Conservation (phyloP, 2,888 invertebrate species). For the Lepidochitona cinerea region DNA sequence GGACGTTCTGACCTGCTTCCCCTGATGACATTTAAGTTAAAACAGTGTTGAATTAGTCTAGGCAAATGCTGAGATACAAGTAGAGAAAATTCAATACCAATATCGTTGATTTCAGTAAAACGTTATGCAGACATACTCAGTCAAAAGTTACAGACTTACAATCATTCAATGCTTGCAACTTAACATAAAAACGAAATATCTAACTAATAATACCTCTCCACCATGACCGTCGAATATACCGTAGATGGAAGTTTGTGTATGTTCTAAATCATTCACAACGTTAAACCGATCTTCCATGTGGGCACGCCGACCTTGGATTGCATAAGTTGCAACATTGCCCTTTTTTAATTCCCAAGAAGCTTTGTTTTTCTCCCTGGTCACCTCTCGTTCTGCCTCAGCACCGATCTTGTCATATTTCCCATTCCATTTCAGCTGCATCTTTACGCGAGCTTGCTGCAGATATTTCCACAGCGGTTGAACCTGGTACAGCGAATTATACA, state of each 20-base stretch:
- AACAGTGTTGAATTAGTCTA: no score
- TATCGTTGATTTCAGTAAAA: no score
- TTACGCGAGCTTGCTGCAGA: constrained; percentile 33
- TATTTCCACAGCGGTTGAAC: constrained; percentile 48
- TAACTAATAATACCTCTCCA: constrained; percentile 78
- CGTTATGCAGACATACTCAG: no score
- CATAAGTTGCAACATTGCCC: constrained; percentile 86
- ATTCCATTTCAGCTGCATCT: constrained; percentile 32
- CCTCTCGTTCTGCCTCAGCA: not conserved
- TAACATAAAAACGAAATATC: not conserved
- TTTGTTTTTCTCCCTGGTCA: constrained; percentile 33
- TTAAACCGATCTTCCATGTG: constrained; percentile 97
- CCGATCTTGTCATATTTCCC: constrained; percentile 17
- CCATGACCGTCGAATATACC: constrained; percentile 97
- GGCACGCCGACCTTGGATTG: constrained; percentile 89
- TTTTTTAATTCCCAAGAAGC: constrained; percentile 82
- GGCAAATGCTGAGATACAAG: no score
- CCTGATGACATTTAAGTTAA: no score
- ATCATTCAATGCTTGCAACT: no score
- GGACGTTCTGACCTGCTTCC: no score
- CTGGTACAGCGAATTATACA: constrained; percentile 51
- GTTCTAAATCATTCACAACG: constrained; percentile 86
- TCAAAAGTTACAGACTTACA: no score
- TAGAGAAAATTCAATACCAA: no score
- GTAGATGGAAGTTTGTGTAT: constrained; percentile 88